A percentile compares a stretch with the other conserved stretches of the same genome.
These are phyloP conservation scores for Bolinopsis microptera DNA, from an alignment of 37 sponge, comb jelly and placozoan species.

Conservation along the genomic window DNA sequence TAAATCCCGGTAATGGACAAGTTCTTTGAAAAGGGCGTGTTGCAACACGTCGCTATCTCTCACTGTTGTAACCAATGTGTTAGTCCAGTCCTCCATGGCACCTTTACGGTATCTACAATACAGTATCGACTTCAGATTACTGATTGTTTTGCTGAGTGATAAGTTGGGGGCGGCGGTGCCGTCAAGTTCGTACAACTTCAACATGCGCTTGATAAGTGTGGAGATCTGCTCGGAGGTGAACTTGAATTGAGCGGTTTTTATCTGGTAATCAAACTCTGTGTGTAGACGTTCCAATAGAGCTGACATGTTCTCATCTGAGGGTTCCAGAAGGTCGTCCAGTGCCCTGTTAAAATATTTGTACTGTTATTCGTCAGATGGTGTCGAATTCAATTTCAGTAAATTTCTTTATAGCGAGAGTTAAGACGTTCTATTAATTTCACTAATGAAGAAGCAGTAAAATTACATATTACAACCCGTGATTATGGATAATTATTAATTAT, in stretches of 20 bases:
- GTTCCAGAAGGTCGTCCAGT: constrained; percentile 16
- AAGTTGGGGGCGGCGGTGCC: neutral
- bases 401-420: too few relatives aligned
- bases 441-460: too few relatives aligned
- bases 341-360: neutral
- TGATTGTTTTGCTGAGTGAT: constrained; percentile 8
- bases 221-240: constrained; percentile 15
- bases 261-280: neutral
- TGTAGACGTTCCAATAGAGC: neutral
- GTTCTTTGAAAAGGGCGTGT: neutral
- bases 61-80: neutral
- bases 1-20: neutral
- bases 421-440: too few relatives aligned
- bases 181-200: neutral
- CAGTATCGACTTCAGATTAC: constrained; percentile 28
- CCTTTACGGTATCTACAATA: constrained; percentile 10
- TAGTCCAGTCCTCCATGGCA: neutral
- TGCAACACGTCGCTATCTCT: neutral
- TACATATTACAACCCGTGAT: too few relatives aligned
- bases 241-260: neutral
- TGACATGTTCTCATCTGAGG: neutral
- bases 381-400: too few relatives aligned
- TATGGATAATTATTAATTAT: too few relatives aligned
- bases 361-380: too few relatives aligned
- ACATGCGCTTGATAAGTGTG: constrained; percentile 10